Percentiles rank a stretch among this genome's conserved stretches.
Evolutionary conservation across 2,797 vertebrate species (phyloP).

Genomic region (Gambusia yucatana): DNA sequence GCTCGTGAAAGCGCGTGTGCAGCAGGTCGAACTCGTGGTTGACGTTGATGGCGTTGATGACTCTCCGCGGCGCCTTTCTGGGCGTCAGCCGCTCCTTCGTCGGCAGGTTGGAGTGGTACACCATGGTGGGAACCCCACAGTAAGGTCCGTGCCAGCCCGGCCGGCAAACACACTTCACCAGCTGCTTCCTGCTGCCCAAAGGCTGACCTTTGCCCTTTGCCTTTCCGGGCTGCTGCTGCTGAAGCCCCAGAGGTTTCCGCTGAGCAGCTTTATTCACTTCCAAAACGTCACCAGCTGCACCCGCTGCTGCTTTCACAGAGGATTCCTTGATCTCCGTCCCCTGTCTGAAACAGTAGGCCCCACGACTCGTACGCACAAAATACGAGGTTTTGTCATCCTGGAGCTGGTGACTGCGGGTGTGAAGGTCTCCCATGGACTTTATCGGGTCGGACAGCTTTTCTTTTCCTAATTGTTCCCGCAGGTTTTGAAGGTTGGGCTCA

Average conservation of each 20-base stretch:
- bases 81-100: slow-evolving; percentile 95
- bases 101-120: slow-evolving; percentile 96
- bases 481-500: slow-evolving; percentile 23
- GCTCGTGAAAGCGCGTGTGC: slow-evolving; percentile 92
- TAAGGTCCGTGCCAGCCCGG: slow-evolving; percentile 97
- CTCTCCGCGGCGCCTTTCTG: slow-evolving; percentile 85
- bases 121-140: slow-evolving; percentile 96
- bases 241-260: slow-evolving; percentile 71
- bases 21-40: slow-evolving; percentile 98
- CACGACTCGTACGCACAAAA: slow-evolving; percentile 92
- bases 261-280: slow-evolving; percentile 45
- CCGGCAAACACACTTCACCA: slow-evolving; percentile 93
- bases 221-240: slow-evolving; percentile 65
- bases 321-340: slow-evolving; percentile 87
- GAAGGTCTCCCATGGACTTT: slow-evolving; percentile 77
- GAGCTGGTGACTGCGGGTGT: slow-evolving; percentile 83
- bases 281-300: slow-evolving; percentile 25
- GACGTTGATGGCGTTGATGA: slow-evolving; percentile 96
- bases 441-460: slow-evolving; percentile 35
- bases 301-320: slow-evolving; percentile 47
- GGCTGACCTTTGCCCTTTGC: slow-evolving; percentile 64
- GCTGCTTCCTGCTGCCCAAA: slow-evolving; percentile 67
- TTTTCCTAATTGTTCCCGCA: background rate
- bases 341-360: slow-evolving; percentile 91
- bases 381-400: slow-evolving; percentile 87